A percentile compares a stretch with the other conserved stretches of the same genome.
Evolutionary conservation across 2,888 invertebrate genomes (phyloP).

Genomic region (Acleris cristana): DNA sequence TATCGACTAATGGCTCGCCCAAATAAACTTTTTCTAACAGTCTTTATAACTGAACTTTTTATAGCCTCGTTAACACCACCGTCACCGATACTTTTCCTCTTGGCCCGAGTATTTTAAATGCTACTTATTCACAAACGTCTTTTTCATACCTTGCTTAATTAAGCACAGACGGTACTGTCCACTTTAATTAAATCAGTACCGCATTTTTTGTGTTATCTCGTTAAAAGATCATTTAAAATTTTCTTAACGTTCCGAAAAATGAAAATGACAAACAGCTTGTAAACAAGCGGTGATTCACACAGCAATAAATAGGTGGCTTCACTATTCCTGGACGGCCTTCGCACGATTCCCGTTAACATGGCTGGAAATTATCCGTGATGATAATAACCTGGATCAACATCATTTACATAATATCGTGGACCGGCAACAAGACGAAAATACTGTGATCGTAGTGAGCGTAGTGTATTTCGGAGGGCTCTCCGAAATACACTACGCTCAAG

Average conservation of each 20-base stretch:
- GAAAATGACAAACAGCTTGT: conserved; percentile 23
- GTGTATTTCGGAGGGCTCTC: conserved; percentile 14
- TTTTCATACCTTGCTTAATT: too few species aligned
- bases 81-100: too few species aligned
- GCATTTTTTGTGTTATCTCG: conserved; percentile 7
- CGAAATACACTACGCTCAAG: conserved; percentile 8
- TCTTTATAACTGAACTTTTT: not conserved
- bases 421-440: conserved; percentile 30
- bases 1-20: conserved; percentile 1
- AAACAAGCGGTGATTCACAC: conserved; percentile 65
- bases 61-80: not conserved
- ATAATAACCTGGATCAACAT: conserved; percentile 63
- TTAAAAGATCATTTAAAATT: conserved; percentile 1
- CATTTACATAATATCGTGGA: conserved; percentile 56
- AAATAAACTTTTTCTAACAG: conserved; percentile 7
- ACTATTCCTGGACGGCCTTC: conserved; percentile 80
- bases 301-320: conserved; percentile 63
- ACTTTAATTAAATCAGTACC: not conserved
- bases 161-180: conserved; percentile 4
- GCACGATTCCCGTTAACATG: conserved; percentile 72
- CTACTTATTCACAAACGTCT: too few species aligned
- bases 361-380: conserved; percentile 67
- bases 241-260: conserved; percentile 20
- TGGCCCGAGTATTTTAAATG: too few species aligned
- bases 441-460: too few species aligned